Conservation (phyloP, 2,888 invertebrate species). For the Leucophenga maculata region DNA sequence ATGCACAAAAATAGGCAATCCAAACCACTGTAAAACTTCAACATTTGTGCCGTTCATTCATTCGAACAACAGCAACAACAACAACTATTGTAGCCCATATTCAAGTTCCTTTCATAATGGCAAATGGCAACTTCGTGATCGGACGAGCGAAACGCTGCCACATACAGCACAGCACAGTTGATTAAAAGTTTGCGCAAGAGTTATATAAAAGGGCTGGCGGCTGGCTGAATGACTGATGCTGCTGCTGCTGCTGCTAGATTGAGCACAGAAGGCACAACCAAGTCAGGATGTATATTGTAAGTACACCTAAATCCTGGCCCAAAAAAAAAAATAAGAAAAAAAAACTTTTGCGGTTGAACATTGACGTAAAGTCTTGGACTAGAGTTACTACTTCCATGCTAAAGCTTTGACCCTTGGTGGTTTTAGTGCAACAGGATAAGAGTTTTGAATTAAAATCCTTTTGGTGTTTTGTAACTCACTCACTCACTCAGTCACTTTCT, state of each 20-base stretch:
- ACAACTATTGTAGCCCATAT: neutral
- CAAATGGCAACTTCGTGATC: conserved; percentile 22
- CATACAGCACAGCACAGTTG: conserved; percentile 50
- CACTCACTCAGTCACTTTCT: no score
- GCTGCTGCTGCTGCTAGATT: neutral
- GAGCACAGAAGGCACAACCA: neutral
- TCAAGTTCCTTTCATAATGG: neutral
- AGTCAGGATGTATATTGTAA: neutral
- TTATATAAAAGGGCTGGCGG: conserved; percentile 43
- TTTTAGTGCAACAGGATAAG: neutral
- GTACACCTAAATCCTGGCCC: conserved; percentile 20
- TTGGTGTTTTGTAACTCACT: neutral
- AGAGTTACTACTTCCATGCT: no score
- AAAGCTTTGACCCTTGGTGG: neutral
- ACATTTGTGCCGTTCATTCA: no score
- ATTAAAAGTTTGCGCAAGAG: conserved; percentile 57
- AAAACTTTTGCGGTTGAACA: neutral
- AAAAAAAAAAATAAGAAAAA: no score
- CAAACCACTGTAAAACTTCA: no score
- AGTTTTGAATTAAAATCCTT: conserved; percentile 24
- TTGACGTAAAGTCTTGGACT: neutral
- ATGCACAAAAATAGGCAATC: no score
- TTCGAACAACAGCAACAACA: conserved; percentile 24
- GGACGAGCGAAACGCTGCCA: neutral
- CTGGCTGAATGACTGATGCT: neutral